Evolutionary conservation across 2,113 vertebrate genomes (phyloP).

Genomic region (Leucosticte australis): DNA sequence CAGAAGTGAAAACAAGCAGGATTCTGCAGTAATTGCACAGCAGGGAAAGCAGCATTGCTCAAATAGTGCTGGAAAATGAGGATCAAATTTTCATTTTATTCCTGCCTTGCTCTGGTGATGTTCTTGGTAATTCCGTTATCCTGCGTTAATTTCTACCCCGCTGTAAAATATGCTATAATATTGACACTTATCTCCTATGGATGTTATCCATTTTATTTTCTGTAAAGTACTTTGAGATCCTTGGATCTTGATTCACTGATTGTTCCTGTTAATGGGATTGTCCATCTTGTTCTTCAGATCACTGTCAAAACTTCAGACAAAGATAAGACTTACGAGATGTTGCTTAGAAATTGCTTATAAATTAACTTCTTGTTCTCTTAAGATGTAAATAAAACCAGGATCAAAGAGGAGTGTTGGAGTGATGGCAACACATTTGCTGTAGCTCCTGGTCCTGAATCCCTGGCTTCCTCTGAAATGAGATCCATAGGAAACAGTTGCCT

Average conservation of each 20-base stretch:
- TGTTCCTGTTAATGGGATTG: background rate
- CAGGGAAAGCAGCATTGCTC: background rate
- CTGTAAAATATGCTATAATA: background rate
- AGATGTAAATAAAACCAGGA: background rate
- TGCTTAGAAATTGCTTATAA: background rate
- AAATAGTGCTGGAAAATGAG: background rate
- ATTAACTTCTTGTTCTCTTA: background rate
- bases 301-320: background rate
- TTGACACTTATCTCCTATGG: background rate
- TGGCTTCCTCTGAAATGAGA: background rate
- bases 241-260: background rate
- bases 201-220: background rate
- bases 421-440: background rate
- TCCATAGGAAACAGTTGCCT: background rate
- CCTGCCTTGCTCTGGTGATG: background rate
- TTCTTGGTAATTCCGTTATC: background rate
- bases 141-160: background rate
- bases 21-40: background rate
- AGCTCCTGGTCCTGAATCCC: background rate
- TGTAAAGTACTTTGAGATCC: background rate
- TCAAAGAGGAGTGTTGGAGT: background rate
- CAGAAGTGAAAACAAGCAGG: background rate
- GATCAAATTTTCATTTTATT: background rate
- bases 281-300: background rate
- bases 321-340: background rate